Conservation (phyloP, 2,888 invertebrate genomes). For the Cylindroiulus punctatus region DNA sequence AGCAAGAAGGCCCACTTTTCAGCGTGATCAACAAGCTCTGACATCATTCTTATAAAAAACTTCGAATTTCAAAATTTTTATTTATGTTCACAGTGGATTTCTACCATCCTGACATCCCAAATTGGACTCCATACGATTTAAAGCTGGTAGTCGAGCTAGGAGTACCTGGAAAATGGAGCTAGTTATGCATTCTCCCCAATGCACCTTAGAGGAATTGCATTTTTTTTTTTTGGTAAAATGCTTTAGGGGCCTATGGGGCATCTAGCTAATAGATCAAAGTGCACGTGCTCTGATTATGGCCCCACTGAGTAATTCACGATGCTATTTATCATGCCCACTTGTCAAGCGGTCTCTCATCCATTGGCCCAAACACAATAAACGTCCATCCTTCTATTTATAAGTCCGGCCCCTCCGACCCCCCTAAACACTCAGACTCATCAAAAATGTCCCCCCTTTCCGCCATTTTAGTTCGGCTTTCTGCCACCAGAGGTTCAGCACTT, state of each 20-base stretch:
- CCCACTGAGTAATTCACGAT: slow-evolving; percentile 21
- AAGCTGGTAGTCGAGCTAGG: neutral
- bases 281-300: slow-evolving; percentile 16
- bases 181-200: slow-evolving; percentile 3
- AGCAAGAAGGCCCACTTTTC: neutral
- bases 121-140: neutral
- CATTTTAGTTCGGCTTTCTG: slow-evolving; percentile 42
- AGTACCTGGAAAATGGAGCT: neutral
- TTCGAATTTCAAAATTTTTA: neutral
- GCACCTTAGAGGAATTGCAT: neutral
- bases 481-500: slow-evolving; percentile 52
- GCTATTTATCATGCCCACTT: slow-evolving; percentile 22
- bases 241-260: slow-evolving; percentile 8
- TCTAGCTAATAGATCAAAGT: slow-evolving; percentile 26
- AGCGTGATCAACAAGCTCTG: neutral
- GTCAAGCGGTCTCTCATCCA: neutral
- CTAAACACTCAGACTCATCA: slow-evolving; percentile 16
- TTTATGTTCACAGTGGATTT: neutral
- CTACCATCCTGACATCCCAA: neutral
- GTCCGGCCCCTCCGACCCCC: slow-evolving; percentile 22
- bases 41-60: neutral
- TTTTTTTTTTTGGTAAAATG: too few relatives aligned
- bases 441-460: slow-evolving; percentile 31
- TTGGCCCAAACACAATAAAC: slow-evolving; percentile 23
- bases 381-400: slow-evolving; percentile 34